Evolutionary conservation across 2,888 invertebrate genomes (phyloP).

Genomic region (Hermaeophaga mercurialis): DNA sequence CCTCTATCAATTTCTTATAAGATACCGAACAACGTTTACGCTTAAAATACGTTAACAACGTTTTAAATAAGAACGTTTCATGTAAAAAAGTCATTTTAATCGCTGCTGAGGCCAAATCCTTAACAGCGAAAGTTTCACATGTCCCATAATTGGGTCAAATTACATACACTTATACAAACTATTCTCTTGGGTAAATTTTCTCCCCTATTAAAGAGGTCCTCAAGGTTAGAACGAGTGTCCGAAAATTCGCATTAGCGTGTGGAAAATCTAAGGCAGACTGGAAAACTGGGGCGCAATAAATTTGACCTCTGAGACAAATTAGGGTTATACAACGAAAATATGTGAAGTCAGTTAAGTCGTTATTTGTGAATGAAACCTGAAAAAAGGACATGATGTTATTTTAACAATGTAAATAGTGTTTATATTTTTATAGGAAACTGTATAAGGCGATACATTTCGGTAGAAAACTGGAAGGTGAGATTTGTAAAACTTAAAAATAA

Average conservation of each 20-base stretch:
- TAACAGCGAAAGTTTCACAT: not conserved
- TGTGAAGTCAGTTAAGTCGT: no score
- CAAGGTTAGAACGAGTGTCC: not conserved
- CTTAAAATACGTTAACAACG: not conserved
- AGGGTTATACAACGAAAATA: no score
- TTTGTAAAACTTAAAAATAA: no score
- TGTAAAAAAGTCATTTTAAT: constrained; percentile 1
- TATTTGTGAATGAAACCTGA: no score
- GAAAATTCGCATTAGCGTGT: constrained; percentile 18
- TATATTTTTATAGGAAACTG: no score
- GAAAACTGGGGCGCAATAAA: not conserved
- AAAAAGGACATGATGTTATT: no score
- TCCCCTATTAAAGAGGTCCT: not conserved
- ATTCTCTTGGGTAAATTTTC: not conserved
- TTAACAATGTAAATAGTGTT: no score
- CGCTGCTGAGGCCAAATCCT: no score
- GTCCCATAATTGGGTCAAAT: not conserved
- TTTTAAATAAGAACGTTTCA: not conserved
- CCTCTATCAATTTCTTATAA: no score
- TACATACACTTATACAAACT: not conserved
- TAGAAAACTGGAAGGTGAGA: no score
- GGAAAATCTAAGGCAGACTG: constrained; percentile 11
- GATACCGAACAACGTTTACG: no score
- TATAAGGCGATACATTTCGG: no score
- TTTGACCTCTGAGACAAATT: not conserved